phyloP scores from a whole-genome alignment of 2,113 vertebrate species.

The Eonycteris spelaea region DNA sequence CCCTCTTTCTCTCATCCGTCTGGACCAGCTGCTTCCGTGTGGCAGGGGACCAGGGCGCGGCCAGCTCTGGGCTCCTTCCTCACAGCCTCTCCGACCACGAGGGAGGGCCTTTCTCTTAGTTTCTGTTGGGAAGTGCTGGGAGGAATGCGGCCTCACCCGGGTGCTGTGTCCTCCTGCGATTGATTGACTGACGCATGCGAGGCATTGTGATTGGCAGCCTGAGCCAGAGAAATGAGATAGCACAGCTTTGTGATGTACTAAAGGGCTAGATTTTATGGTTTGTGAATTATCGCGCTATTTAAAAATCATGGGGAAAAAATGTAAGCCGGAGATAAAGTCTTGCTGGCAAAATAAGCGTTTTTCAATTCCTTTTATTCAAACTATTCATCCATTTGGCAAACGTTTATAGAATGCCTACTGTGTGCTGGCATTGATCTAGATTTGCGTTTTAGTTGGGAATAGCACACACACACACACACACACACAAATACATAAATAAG shows the following conservation, averaged over 20 bases:
- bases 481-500: background rate
- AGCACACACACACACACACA: background rate
- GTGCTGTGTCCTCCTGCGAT: background rate
- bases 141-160: background rate
- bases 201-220: background rate
- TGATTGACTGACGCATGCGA: background rate
- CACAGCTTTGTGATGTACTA: background rate
- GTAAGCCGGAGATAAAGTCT: background rate
- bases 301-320: background rate
- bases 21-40: background rate
- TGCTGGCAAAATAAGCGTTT: background rate
- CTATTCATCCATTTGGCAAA: background rate
- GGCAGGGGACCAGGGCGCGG: background rate
- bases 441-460: background rate
- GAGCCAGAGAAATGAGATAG: slow-evolving; percentile 10
- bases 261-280: background rate
- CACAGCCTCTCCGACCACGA: background rate
- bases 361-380: background rate
- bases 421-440: background rate
- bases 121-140: background rate
- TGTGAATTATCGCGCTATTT: background rate
- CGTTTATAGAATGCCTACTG: background rate
- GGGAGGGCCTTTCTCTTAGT: background rate
- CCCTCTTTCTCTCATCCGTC: background rate
- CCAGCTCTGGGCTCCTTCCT: background rate